Evolutionary conservation across 1,140 invertebrate species (phyloP), one percentile per base, ranked within the genome.

Genomic region (Drosophila miranda): DNA sequence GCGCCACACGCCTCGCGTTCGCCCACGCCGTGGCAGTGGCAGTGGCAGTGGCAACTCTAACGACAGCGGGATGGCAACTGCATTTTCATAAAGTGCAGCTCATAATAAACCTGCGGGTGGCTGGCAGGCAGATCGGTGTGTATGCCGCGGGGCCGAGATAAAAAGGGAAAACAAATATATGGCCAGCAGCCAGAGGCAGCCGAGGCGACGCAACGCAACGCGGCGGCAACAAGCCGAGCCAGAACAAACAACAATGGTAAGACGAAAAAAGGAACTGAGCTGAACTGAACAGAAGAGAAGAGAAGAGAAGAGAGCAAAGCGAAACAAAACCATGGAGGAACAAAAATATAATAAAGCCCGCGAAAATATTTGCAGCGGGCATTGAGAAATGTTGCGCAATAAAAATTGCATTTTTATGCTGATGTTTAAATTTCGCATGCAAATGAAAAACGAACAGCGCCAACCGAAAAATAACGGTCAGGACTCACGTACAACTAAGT

Each of bases 371-470:
- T 87, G 78, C 82, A 87, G 71, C 82, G 78, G 66, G 82, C 82
- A 81, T 86, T 87, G 82, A 87, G 82, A 88, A 87, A 87, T 87
- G 82, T 87, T 82, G 82, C 62, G 82, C 82, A 87, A 87, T 87
- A 87, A 87, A 87, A 87, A 87, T 87, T 87, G 82, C 82, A 87
- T 87, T 87, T 87, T 87, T 87, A 87, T 87, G 82, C 82, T 87
- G 82, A 87, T 87, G 82, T 87, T 87, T 87, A 82, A 87, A 87
- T 87, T 87, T 87, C 63, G 71, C 78, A 87, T 87, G 82, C 82
- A 87, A 87, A 87, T 87, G 82, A 84, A 84, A 84, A 84, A 84
- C 66, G 79, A 84, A 84, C 62, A 69, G 64, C 48, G 59, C 63
- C 62, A 62, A 75, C 63, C 76, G 60, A 54, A 61, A 72, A 61